These are phyloP conservation scores for Chiloscyllium punctatum DNA, from an alignment of 2,797 vertebrate genomes.

Conservation along the genomic window DNA sequence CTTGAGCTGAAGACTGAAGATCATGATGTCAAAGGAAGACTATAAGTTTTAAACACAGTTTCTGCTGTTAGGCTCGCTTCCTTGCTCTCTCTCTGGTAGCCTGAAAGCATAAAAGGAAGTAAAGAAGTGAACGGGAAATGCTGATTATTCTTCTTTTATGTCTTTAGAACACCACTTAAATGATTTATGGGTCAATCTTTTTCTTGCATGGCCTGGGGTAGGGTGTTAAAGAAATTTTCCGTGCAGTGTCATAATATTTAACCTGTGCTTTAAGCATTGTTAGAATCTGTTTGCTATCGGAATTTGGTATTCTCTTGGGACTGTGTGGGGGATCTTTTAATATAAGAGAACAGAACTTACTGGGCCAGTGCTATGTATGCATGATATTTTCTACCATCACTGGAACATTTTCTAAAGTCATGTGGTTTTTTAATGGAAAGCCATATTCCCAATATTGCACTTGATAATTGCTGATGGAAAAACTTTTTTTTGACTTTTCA, in stretches of 20 bases:
- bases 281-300: background rate
- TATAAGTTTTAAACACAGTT: background rate
- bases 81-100: background rate
- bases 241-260: background rate
- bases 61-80: too few species aligned
- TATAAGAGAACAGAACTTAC: background rate
- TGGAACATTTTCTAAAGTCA: background rate
- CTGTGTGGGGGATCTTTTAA: background rate
- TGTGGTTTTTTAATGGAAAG: background rate
- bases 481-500: conserved; percentile 16
- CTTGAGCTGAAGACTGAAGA: background rate
- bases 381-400: background rate
- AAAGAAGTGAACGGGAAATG: background rate
- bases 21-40: background rate
- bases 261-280: background rate
- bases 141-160: background rate
- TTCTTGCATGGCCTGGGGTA: too few species aligned
- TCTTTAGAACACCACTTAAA: background rate
- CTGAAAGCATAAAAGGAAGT: background rate
- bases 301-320: background rate
- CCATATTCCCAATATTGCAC: background rate
- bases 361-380: background rate
- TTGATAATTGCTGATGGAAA: background rate
- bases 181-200: background rate
- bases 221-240: background rate